Evolutionary conservation across 2,113 vertebrate species (phyloP), one percentile per base, ranked within the genome.

Genomic region (Lophura nycthemera): DNA sequence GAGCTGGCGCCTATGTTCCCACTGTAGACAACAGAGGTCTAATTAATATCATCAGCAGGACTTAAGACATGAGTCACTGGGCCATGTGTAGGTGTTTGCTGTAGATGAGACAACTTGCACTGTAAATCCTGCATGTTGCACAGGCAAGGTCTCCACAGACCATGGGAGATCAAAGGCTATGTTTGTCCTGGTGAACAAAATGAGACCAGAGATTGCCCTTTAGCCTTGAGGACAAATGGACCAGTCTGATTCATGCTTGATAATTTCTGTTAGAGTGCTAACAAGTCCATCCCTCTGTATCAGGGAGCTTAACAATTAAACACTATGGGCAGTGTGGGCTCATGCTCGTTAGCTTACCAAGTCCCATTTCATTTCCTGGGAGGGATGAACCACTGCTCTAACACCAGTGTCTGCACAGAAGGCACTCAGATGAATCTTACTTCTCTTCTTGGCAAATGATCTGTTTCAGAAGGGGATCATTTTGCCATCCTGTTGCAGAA

Each of bases 281-380:
- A 16, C 17, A 72, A 52, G 32, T 75, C 21, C 34, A 27, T 38
- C 40, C 27, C 4, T 27, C 66, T 78, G 42, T 29, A 32, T 43
- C 38, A 75, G 47, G 42, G 19, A 29, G 50, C 34, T 48, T 74
- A 52, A 13, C 11, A 42, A 11, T 8, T 15, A 64, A 71, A 71
- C 4, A 6, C 24, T 3, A 2, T 6, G 34, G 27, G 11, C 0
- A 2, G 9, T 13, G 29, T 66, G 29, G n/a, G 10, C 43, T 54
- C 20, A 25, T 42, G 20, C 29, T 45, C 40, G 54, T 15, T 57
- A 2, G 43, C 43, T 8, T 21, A 25, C 7, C 8, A 52, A 21
- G n/a, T 4, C 43, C 34, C 32, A 14, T 6, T 47, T 60, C 67
- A 29, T 12, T 20, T 85, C 29, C 48, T 20, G 11, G 71, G 52